Conservation (phyloP, 2,113 vertebrate genomes). For the Dasypus novemcinctus region DNA sequence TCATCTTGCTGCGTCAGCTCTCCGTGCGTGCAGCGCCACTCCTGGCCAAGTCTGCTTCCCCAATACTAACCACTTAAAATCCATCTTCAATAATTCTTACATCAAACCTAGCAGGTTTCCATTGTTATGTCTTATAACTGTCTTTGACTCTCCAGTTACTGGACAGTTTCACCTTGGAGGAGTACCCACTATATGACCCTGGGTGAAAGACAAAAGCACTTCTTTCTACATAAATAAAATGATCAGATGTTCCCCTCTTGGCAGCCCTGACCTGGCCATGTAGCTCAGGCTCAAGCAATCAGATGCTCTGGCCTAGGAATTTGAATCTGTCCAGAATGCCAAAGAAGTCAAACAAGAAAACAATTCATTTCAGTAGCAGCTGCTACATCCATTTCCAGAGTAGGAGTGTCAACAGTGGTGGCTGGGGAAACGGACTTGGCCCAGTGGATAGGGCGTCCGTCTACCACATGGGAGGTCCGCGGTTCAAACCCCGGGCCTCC, state of each 20-base stretch:
- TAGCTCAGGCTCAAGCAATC: background rate
- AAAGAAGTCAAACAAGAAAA: background rate
- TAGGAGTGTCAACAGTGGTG: background rate
- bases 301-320: background rate
- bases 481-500: no score
- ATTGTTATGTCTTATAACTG: background rate
- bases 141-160: background rate
- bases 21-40: no score
- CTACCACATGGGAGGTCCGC: no score
- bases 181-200: background rate
- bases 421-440: no score
- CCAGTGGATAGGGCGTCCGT: no score
- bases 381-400: background rate
- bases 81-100: background rate
- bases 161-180: background rate
- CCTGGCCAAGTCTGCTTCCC: no score
- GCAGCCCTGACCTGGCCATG: background rate
- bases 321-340: background rate
- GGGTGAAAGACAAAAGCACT: background rate
- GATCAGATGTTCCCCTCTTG: rapidly evolving
- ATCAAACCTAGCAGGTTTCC: background rate
- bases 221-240: background rate
- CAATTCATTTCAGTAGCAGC: background rate
- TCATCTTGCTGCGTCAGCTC: no score
- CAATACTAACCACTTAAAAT: background rate